phyloP scores from a whole-genome alignment of 2,113 vertebrate genomes.

The Carassius carassius region DNA sequence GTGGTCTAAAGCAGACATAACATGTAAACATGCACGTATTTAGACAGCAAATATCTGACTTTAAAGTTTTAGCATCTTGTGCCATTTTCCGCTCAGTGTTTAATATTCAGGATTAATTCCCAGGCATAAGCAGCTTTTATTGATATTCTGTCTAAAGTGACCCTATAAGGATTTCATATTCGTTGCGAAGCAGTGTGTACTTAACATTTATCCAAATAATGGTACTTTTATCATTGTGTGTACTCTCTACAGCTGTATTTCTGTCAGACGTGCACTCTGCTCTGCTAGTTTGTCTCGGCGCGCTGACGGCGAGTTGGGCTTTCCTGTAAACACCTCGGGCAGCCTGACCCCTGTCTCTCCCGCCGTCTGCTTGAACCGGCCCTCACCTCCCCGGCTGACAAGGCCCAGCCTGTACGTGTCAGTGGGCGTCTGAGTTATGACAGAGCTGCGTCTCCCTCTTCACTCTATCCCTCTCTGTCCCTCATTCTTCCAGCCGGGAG shows the following conservation, averaged over 20 bases:
- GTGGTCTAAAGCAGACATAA: background rate
- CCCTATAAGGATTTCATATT: conserved; percentile 36
- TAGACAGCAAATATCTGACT: background rate
- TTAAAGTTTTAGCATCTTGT: background rate
- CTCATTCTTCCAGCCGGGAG: conserved; percentile 65
- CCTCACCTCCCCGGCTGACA: conserved; percentile 40
- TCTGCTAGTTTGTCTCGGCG: conserved; percentile 47
- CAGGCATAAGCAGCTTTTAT: background rate
- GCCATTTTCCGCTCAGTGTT: background rate
- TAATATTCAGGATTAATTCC: conserved; percentile 33
- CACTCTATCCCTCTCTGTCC: conserved; percentile 57
- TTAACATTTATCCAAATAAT: conserved; percentile 38
- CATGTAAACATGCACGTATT: conserved; percentile 17
- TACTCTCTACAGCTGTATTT: conserved; percentile 48
- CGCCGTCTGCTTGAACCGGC: conserved; percentile 1
- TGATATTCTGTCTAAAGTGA: conserved; percentile 29
- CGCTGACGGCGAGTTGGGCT: conserved; percentile 42
- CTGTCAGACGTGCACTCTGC: conserved; percentile 49
- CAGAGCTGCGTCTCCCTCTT: conserved; percentile 64
- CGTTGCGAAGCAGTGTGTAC: conserved; percentile 2
- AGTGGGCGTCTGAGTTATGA: conserved; percentile 67
- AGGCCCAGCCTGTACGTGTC: conserved; percentile 49
- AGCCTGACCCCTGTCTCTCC: conserved; percentile 43
- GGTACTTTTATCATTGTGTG: conserved; percentile 21
- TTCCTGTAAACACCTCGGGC: conserved; percentile 53